phyloP scores from a whole-genome alignment of 2,113 vertebrate genomes.

The Scartelaos histophorus region DNA sequence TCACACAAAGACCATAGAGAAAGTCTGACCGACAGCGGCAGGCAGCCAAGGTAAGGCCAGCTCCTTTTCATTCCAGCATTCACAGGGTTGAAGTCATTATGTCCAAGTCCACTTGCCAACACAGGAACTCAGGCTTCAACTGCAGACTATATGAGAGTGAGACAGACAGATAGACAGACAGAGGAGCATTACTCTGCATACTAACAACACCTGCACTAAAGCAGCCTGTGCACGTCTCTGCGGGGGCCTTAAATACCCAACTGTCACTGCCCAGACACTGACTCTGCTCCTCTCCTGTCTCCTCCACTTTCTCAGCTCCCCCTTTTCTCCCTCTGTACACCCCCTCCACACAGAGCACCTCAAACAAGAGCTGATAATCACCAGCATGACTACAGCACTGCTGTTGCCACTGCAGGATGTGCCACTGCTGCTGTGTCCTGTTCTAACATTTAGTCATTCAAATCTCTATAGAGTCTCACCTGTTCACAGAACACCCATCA shows the following conservation, averaged over 20 bases:
- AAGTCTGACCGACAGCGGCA: slow-evolving; percentile 63
- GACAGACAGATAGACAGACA: slow-evolving; percentile 38
- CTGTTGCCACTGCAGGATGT: slow-evolving; percentile 71
- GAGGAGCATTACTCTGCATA: slow-evolving; percentile 70
- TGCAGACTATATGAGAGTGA: slow-evolving; percentile 41
- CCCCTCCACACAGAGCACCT: slow-evolving; percentile 8
- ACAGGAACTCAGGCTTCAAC: slow-evolving; percentile 54
- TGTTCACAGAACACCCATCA: slow-evolving; percentile 45
- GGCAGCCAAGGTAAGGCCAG: slow-evolving; percentile 61
- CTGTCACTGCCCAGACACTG: slow-evolving; percentile 73
- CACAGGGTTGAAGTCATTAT: slow-evolving; percentile 61
- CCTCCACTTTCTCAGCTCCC: slow-evolving; percentile 45
- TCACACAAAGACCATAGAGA: slow-evolving; percentile 45
- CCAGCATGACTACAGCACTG: slow-evolving; percentile 63
- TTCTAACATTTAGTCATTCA: slow-evolving; percentile 38
- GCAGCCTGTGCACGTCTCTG: slow-evolving; percentile 63
- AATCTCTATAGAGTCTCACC: slow-evolving; percentile 25
- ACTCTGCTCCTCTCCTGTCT: slow-evolving; percentile 43
- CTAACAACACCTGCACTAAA: slow-evolving; percentile 66
- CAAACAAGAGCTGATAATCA: slow-evolving; percentile 72
- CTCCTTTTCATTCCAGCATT: slow-evolving; percentile 69
- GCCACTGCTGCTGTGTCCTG: slow-evolving; percentile 57
- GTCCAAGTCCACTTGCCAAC: slow-evolving; percentile 60
- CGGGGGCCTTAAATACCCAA: slow-evolving; percentile 70
- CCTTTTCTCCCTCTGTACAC: slow-evolving; percentile 34